phyloP scores from a whole-genome alignment of 2,113 vertebrate genomes.

The human (Homo sapiens) region DNA sequence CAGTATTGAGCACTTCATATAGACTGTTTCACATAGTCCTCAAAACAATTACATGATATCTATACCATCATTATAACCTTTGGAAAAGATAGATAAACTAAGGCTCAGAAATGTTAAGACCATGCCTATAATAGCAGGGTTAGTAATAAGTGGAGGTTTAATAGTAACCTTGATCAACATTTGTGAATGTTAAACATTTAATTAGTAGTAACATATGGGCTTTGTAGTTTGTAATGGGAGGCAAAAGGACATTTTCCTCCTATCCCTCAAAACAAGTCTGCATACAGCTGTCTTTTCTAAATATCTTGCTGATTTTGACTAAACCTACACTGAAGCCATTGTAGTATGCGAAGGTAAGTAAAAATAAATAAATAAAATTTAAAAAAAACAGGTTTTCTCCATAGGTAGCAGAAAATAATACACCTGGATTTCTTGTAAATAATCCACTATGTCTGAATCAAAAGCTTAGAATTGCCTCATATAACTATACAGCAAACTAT shows the following conservation, averaged over 20 bases:
- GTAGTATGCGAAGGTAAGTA: not conserved
- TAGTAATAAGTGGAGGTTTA: not conserved
- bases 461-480: not conserved
- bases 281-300: not conserved
- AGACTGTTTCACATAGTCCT: not conserved
- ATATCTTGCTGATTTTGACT: not conserved
- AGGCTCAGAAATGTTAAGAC: not conserved
- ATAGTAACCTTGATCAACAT: not conserved
- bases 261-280: not conserved
- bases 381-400: not conserved
- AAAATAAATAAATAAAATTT: not conserved
- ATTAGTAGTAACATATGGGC: not conserved
- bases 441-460: not conserved
- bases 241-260: not conserved
- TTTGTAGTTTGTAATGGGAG: not conserved
- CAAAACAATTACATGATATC: not conserved
- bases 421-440: not conserved
- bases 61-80: not conserved
- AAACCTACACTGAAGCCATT: not conserved
- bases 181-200: not conserved
- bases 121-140: not conserved
- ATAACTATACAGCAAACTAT: not conserved
- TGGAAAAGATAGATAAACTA: not conserved
- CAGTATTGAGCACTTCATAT: not conserved
- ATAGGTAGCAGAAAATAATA: not conserved